Base-by-base conservation (phyloP, 64 coral and sea anemone genomes). In the Trachythela sp. region DNA sequence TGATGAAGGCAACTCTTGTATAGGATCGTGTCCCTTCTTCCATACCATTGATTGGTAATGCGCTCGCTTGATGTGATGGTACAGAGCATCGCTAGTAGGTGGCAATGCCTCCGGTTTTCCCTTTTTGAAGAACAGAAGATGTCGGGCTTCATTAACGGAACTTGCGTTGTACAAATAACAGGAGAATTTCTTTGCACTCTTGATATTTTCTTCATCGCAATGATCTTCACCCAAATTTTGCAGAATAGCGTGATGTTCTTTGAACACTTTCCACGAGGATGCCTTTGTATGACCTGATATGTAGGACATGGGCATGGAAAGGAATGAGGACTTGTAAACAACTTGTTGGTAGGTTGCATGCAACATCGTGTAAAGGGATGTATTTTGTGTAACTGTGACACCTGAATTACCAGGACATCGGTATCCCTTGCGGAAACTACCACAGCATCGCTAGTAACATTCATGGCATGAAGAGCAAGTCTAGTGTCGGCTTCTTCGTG, bases 401-500 rank as follows among this genome's bases (percentile, higher is more conserved):
- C 40, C 26, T 41, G 54, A 26, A 84, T 40, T 26, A 89, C 6
- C 17, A 89, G 75, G 17, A 89, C 48, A 13, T 90, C 36, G 39
- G 88, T 90, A 39, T 90, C 88, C 13, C 75, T 40, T 24, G 88
- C 40, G 24, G 80, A 37, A 9, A 84, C 34, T 10, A 90, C 26
- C 2, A 70, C 52, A 35, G 54, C 17, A 30, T 88, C 33, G 41
- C 4, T 22, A 9, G 35, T 10, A 48, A 41, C 67, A 88, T 71
- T 31, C 15, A 41, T 24, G 58, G 88, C 88, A 90, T 90, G 77
- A 9, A 90, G 41, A n/a, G 70, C 67, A 48, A 91, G 42, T 40
- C 90, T 11, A 64, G 59, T 91, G 43, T 91, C 90, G 4, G 90
- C 90, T 40, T 91, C 84, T 84, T 86, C 64, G 56, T 91, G 84